Evolutionary conservation across 1,140 invertebrate species (phyloP), one percentile per base, ranked within the genome.

Genomic region (Chymomyza costata): DNA sequence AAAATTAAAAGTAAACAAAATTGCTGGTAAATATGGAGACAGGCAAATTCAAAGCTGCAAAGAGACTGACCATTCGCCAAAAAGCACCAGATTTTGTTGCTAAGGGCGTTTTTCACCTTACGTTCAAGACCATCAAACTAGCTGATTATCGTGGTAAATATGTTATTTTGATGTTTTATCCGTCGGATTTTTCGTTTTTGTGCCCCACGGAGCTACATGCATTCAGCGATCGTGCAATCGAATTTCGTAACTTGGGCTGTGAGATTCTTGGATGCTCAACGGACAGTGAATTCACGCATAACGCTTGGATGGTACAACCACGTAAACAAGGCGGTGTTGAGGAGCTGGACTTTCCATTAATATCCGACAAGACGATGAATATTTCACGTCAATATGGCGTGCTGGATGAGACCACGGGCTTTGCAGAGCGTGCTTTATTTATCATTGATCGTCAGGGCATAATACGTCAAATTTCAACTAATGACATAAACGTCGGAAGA

Each of bases 121-220:
- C 94, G 74, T 97, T 98, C 85, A 95, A 95, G 85, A 93, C 96
- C 16, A 90, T 98, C 21, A 90, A 90, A n/a, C 88, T 97, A 10
- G 85, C 89, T 0, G 94, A 97, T 71, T 98, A 93, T 87, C 91
- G 92, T 82, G 96, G 96, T 59, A 96, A 97, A 93, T 98, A 98
- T 85, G 89, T 99, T 0, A 93, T 98, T 0, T 86, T 98, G 2
- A 97, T 98, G 87, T 99, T 99, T 89, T 99, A 98, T 80, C 96
- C 96, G 0, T 87, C 97, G 32, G 97, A 98, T 84, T 98, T 98
- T 83, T 96, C 94, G 1, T 97, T 96, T 85, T 95, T 96, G 1
- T 97, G 95, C 73, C 95, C 95, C 18, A 97, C 95, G 10, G 95
- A 97, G 87, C 96, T 97, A 50, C 94, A 97, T 81, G 95, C 94